Conservation (phyloP, 23 tunicate genomes). For the Diplosoma virens region DNA sequence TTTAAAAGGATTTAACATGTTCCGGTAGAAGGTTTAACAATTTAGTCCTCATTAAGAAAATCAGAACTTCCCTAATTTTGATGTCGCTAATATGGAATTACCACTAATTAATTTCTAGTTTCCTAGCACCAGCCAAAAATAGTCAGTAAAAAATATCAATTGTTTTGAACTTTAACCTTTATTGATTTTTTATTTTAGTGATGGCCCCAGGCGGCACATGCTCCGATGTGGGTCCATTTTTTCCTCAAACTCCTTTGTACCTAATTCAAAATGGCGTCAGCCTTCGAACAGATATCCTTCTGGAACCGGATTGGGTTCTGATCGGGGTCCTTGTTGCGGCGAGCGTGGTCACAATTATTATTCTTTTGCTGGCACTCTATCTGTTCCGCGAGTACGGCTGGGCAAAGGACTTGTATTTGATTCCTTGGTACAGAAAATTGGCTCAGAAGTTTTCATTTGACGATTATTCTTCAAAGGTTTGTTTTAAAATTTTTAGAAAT, state of each 20-base stretch:
- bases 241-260: conserved; percentile 77
- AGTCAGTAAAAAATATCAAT: no score
- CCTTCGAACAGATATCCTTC: conserved; percentile 54
- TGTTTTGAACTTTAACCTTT: no score
- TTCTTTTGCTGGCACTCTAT: conserved; percentile 60
- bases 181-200: conserved; percentile 41
- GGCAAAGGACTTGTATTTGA: conserved; percentile 49
- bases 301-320: conserved; percentile 95
- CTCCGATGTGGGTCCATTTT: conserved; percentile 90
- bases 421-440: conserved; percentile 64
- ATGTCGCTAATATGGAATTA: no score
- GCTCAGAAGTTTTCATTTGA: conserved; percentile 68
- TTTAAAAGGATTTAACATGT: no score
- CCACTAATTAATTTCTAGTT: no score
- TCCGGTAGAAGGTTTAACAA: no score
- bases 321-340: conserved; percentile 70
- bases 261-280: conserved; percentile 68
- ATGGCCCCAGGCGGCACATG: conserved; percentile 76
- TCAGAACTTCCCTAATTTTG: no score
- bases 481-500: neutral
- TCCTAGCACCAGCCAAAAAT: no score
- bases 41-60: no score
- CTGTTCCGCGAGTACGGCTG: conserved; percentile 95
- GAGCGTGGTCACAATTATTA: conserved; percentile 55
- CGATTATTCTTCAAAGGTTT: conserved; percentile 87